These are phyloP conservation scores for Pteropus alecto DNA, from an alignment of 2,113 vertebrate species.

Conservation along the genomic window DNA sequence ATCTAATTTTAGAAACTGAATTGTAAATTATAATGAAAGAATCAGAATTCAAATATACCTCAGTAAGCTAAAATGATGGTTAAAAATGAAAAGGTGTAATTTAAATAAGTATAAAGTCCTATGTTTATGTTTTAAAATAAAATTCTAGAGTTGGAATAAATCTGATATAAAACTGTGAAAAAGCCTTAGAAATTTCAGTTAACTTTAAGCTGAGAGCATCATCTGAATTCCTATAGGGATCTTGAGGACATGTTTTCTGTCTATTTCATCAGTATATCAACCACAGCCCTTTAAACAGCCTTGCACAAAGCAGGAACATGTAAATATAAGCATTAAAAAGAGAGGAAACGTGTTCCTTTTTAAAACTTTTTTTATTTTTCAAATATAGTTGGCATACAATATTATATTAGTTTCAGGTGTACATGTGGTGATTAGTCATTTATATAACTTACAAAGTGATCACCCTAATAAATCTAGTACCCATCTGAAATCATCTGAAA, in stretches of 20 bases:
- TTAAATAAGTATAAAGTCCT: neutral
- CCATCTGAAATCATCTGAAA: too few relatives aligned
- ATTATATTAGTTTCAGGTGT: too few relatives aligned
- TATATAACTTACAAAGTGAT: too few relatives aligned
- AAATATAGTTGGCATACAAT: too few relatives aligned
- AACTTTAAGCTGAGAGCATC: neutral
- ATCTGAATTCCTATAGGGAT: neutral
- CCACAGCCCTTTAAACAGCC: neutral
- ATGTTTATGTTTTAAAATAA: neutral
- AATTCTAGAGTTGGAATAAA: neutral
- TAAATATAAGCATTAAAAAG: neutral
- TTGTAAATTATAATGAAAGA: neutral
- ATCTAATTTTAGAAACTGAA: neutral
- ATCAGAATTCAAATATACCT: neutral
- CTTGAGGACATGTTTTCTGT: neutral
- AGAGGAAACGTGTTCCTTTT: neutral
- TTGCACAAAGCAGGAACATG: neutral
- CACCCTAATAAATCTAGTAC: too few relatives aligned
- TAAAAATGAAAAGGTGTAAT: neutral
- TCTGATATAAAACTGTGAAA: neutral
- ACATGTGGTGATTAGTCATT: too few relatives aligned
- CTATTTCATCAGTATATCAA: neutral
- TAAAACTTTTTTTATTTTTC: too few relatives aligned
- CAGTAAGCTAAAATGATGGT: conserved; percentile 8
- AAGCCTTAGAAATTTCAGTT: neutral